phyloP scores from a whole-genome alignment of 2,797 vertebrate species.

The Danio choprae region DNA sequence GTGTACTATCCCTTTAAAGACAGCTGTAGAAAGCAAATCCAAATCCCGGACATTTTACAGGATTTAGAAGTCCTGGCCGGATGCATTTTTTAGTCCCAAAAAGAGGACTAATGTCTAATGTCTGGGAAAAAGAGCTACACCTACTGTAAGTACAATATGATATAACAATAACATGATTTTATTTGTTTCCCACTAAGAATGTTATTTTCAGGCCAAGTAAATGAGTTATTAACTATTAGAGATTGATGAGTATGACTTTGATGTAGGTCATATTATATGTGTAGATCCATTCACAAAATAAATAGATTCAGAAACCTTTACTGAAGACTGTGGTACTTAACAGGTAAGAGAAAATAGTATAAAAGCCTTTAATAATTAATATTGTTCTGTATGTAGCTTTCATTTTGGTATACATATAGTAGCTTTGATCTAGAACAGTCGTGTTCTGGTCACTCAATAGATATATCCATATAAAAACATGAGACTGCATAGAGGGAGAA shows the following conservation, averaged over 20 bases:
- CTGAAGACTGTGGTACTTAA: background rate
- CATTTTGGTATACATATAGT: background rate
- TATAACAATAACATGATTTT: too few relatives aligned
- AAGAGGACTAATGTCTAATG: too few relatives aligned
- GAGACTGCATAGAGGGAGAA: background rate
- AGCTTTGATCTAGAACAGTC: background rate
- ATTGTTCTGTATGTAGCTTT: background rate
- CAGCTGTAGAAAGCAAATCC: too few relatives aligned
- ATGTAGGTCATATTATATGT: background rate
- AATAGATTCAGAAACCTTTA: background rate
- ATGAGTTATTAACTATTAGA: background rate
- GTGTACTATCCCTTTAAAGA: too few relatives aligned
- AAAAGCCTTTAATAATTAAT: background rate
- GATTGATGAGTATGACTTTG: background rate
- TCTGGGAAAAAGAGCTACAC: too few relatives aligned
- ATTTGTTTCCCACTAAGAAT: too few relatives aligned
- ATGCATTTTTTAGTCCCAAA: too few relatives aligned
- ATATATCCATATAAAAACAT: constrained; percentile 18
- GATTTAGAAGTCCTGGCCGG: too few relatives aligned
- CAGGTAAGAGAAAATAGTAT: background rate
- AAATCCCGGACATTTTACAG: too few relatives aligned
- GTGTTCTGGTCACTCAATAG: background rate
- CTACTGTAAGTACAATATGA: too few relatives aligned
- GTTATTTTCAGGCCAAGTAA: background rate
- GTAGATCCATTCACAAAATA: background rate